Evolutionary conservation across 2,797 vertebrate genomes (phyloP).

Genomic region (Eremophila alpestris): DNA sequence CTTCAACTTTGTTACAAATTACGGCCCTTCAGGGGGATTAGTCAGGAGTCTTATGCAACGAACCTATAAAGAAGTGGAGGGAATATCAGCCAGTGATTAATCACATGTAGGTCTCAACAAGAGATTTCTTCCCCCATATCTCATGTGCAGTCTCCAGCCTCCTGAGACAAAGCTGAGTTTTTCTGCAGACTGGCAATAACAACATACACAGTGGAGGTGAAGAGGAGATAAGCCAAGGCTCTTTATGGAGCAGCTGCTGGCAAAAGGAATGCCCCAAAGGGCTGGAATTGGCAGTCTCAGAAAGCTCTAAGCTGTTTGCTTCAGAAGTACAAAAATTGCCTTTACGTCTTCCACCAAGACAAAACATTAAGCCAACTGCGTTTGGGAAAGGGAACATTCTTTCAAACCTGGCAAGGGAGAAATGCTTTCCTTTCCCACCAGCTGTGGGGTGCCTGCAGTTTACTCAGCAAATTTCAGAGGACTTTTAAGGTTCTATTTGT

Average conservation of each 20-base stretch:
- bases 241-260: slow-evolving; percentile 54
- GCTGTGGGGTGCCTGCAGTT: background rate
- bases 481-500: background rate
- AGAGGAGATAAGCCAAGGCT: slow-evolving; percentile 41
- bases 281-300: background rate
- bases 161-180: slow-evolving; percentile 45
- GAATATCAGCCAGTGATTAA: slow-evolving; percentile 51
- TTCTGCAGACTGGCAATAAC: slow-evolving; percentile 47
- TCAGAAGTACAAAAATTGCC: background rate
- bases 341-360: background rate
- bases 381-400: background rate
- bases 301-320: background rate
- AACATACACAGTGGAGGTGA: slow-evolving; percentile 3
- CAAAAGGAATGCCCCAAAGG: slow-evolving; percentile 22
- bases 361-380: background rate
- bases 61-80: slow-evolving; percentile 8
- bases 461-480: background rate
- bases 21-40: slow-evolving; percentile 6
- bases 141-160: background rate
- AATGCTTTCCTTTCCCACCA: background rate
- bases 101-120: slow-evolving; percentile 14
- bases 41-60: slow-evolving; percentile 16
- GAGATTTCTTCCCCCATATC: background rate
- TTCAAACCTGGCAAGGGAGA: background rate
- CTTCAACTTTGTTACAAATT: slow-evolving; percentile 43